Conservation (phyloP, 37 sponge, comb jelly and placozoan species). For the Ephydatia muelleri region DNA sequence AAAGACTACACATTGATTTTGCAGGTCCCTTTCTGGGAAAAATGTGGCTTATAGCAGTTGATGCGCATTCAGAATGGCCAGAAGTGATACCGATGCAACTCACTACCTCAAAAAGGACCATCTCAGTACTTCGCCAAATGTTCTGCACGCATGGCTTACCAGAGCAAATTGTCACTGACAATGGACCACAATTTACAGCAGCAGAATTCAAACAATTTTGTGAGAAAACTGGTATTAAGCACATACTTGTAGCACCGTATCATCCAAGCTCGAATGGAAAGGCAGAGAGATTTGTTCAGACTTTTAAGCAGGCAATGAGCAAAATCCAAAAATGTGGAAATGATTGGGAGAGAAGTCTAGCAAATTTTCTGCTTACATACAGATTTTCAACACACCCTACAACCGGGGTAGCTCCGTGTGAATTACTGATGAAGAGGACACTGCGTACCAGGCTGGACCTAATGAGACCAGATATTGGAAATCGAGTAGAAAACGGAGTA, state of each 20-base stretch:
- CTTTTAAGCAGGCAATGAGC: conserved; percentile 1
- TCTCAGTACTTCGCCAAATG: neutral
- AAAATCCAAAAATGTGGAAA: no score
- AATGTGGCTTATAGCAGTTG: conserved; percentile 25
- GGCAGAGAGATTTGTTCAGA: conserved; percentile 31
- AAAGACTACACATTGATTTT: conserved; percentile 40
- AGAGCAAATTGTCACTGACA: conserved; percentile 32
- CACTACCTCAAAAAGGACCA: conserved; percentile 15
- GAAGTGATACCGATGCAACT: conserved; percentile 24
- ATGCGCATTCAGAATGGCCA: conserved; percentile 52
- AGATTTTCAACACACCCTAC: no score
- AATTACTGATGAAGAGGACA: no score
- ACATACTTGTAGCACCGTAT: conserved; percentile 6
- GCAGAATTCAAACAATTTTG: conserved; percentile 17
- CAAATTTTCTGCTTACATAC: no score
- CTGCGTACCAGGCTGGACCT: no score
- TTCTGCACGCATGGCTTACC: no score
- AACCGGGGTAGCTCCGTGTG: no score
- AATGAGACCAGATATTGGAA: no score
- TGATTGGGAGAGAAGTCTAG: no score
- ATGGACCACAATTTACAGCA: conserved; percentile 35
- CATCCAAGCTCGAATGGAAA: conserved; percentile 42
- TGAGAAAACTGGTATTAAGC: neutral
- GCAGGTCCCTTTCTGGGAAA: conserved; percentile 19
- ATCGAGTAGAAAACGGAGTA: no score